A percentile compares a stretch with the other conserved stretches of the same genome.
These are phyloP conservation scores for Rhineura floridana DNA, from an alignment of 2,113 vertebrate genomes.

Conservation along the genomic window DNA sequence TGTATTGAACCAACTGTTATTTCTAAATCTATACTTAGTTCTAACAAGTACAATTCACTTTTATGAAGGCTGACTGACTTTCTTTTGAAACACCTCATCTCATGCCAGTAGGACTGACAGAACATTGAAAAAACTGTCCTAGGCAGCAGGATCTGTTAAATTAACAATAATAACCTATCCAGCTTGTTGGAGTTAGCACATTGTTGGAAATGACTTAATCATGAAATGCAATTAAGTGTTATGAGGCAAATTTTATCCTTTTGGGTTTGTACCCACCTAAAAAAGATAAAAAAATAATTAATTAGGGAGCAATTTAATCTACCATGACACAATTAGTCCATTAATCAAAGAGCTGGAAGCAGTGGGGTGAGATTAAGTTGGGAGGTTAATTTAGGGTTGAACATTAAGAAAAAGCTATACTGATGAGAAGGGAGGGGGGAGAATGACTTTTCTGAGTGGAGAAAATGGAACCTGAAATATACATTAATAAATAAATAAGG, in stretches of 20 bases:
- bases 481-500: no score
- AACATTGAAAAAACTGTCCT: not conserved
- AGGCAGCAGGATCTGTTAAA: not conserved
- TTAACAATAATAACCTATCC: conserved; percentile 12
- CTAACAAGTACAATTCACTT: not conserved
- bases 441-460: not conserved
- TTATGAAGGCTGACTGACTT: conserved; percentile 1
- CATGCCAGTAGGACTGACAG: not conserved
- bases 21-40: conserved; percentile 10
- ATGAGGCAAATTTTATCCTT: conserved; percentile 30
- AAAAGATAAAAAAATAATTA: conserved; percentile 34
- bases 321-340: conserved; percentile 12
- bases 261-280: conserved; percentile 9
- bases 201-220: conserved; percentile 17
- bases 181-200: conserved; percentile 1
- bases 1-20: not conserved
- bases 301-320: conserved; percentile 29
- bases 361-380: not conserved
- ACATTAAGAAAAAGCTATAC: not conserved
- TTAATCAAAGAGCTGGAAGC: conserved; percentile 12
- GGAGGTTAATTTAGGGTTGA: conserved; percentile 5
- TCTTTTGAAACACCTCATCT: not conserved
- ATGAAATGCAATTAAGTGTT: conserved; percentile 20
- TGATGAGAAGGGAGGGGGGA: not conserved
- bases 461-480: no score